Percentiles rank a stretch among this genome's conserved stretches.
phyloP scores from a whole-genome alignment of 2,797 vertebrate species.

The Eidolon dupreanum region DNA sequence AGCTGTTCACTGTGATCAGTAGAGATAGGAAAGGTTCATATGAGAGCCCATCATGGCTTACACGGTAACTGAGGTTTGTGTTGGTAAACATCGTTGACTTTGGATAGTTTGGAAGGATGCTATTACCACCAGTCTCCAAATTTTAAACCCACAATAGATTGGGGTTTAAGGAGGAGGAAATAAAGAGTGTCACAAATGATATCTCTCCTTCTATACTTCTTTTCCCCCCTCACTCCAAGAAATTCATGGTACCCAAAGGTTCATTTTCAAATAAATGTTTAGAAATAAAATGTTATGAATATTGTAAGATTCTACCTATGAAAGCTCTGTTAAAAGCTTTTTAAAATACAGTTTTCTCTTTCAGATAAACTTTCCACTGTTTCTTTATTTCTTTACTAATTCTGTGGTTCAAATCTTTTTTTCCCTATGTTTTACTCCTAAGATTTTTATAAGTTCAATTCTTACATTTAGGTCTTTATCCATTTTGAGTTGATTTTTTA shows the following conservation, averaged over 20 bases:
- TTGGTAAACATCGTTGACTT: neutral
- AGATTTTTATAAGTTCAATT: neutral
- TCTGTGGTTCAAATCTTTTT: neutral
- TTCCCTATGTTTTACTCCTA: neutral
- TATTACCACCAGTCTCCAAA: neutral
- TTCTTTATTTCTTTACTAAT: neutral
- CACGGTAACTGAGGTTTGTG: neutral
- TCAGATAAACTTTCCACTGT: neutral
- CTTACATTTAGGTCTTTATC: neutral
- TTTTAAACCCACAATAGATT: neutral
- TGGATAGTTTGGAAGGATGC: neutral
- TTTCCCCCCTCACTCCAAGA: neutral
- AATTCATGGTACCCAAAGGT: neutral
- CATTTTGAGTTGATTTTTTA: neutral
- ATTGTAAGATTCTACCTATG: neutral
- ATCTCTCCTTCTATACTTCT: neutral
- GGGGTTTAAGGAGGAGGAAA: neutral
- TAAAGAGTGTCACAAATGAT: neutral
- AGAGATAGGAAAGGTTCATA: neutral
- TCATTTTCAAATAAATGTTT: constrained; percentile 4
- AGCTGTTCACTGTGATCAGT: neutral
- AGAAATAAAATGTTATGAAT: neutral
- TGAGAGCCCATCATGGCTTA: neutral
- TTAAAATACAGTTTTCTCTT: neutral
- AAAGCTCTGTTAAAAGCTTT: constrained; percentile 11